Evolutionary conservation across 1,140 invertebrate genomes (phyloP), one percentile per base, ranked within the genome.

Genomic region (Megathymus violae): DNA sequence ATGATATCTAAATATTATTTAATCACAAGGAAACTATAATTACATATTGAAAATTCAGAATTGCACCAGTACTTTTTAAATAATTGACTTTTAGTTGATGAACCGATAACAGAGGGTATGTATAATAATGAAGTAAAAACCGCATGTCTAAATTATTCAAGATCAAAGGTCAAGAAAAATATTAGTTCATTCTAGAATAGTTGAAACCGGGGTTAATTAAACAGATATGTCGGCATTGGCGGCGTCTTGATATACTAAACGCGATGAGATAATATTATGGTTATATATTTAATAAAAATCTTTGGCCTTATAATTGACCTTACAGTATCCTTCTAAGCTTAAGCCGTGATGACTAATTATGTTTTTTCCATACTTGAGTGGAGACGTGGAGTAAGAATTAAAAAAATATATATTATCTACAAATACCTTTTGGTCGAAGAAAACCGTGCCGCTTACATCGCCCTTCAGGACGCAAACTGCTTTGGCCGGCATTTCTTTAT

Each of bases 401-500:
- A 61, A 38, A 48, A 31, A 9, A 1, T 31, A 31, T 1, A 31
- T 31, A 1, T 31, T 4, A 31, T 31, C 7, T 9, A 31, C 7
- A 4, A 7, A 41, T 93, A 96, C 96, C 87, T 93, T 88, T 92
- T 97, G 96, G 40, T 94, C 93, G 76, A 98, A 97, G 78, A 92
- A 94, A 61, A 97, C 85, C 3, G 95, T 96, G 65, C 97, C 97
- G 66, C 94, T 95, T 38, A 96, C 95, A 80, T 97, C 96, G 10
- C 96, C 96, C 58, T 95, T 95, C 51, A 98, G 91, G 71, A 97
- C 96, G 85, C 96, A 97, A 16, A 97, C 96, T 56, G 96, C 97
- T 93, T 96, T 97, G 22, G 91, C 84, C 78, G 90, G 81, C 92
- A 93, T 93, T n/a, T n/a, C n/a, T 61, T 63, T n/a, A 14, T 40